These are phyloP conservation scores for Heliornis fulica DNA, from an alignment of 2,113 vertebrate genomes.

Conservation along the genomic window DNA sequence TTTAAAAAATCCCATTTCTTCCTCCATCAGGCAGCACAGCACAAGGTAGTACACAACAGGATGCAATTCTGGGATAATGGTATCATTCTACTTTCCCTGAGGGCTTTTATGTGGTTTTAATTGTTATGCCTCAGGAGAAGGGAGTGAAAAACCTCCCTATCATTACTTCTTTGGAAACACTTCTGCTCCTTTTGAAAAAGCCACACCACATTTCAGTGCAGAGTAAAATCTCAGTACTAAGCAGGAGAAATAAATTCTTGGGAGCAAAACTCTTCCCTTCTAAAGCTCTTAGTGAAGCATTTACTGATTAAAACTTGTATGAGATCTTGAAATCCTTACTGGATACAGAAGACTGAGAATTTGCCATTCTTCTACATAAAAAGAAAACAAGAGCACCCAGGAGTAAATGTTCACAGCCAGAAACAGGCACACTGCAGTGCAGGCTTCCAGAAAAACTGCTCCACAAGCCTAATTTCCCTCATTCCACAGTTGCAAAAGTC, in stretches of 20 bases:
- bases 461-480: constrained; percentile 45
- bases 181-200: neutral
- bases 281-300: neutral
- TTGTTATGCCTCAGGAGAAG: neutral
- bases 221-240: neutral
- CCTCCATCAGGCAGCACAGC: neutral
- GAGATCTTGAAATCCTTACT: neutral
- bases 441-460: constrained; percentile 62
- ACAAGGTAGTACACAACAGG: neutral
- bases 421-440: constrained; percentile 18
- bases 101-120: neutral
- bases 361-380: neutral
- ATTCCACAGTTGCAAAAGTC: constrained; percentile 15
- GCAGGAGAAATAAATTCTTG: constrained; percentile 10
- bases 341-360: neutral
- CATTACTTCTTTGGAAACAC: neutral
- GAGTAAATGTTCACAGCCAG: constrained; percentile 22
- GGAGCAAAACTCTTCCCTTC: neutral
- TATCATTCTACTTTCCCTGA: neutral
- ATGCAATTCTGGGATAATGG: neutral
- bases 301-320: neutral
- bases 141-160: neutral
- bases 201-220: neutral
- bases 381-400: constrained; percentile 29
- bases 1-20: neutral